Conservation (phyloP, 2,797 vertebrate genomes). For the Xenops minutus region DNA sequence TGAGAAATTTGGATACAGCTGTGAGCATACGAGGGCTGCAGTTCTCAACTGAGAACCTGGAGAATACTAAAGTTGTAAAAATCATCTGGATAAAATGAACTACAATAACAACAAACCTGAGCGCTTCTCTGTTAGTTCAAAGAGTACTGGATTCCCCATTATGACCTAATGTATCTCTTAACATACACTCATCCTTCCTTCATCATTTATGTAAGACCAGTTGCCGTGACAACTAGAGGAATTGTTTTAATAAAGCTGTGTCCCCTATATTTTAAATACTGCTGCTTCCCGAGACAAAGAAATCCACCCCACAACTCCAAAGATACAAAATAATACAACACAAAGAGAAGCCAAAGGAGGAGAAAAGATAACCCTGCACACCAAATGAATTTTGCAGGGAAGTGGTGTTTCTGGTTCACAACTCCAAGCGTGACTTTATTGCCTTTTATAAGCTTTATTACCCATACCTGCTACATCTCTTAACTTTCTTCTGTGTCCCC, state of each 20-base stretch:
- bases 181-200: neutral
- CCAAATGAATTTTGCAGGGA: neutral
- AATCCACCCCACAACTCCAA: neutral
- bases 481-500: neutral
- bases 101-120: neutral
- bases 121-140: neutral
- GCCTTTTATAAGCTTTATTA: neutral
- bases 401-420: neutral
- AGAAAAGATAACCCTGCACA: neutral
- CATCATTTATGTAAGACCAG: neutral
- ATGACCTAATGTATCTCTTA: neutral
- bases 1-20: neutral
- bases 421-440: neutral
- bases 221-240: neutral
- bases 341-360: neutral
- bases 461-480: neutral
- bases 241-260: conserved; percentile 20
- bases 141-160: neutral
- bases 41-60: neutral
- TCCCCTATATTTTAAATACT: neutral
- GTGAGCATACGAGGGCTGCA: neutral
- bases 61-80: neutral
- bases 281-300: neutral
- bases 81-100: neutral
- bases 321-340: neutral